Conservation (phyloP, 2,797 vertebrate species). For the Margarornis squamiger region DNA sequence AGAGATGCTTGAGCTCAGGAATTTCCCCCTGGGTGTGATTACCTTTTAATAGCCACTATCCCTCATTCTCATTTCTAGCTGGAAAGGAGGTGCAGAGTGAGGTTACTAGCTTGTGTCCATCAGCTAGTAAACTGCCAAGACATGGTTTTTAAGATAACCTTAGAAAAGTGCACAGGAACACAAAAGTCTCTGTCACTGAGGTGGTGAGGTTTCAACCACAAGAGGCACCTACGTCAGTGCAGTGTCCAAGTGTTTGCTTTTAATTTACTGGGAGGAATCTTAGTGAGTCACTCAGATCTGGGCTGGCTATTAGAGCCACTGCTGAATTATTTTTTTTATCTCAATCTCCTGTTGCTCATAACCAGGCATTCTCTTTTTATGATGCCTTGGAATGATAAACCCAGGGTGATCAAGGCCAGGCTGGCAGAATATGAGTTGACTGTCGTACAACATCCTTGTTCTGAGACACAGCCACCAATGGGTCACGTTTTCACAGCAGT, state of each 20-base stretch:
- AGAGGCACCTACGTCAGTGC: background rate
- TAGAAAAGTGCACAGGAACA: background rate
- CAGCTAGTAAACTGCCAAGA: background rate
- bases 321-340: background rate
- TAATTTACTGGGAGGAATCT: background rate
- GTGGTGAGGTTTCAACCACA: background rate
- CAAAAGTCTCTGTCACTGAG: background rate
- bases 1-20: background rate
- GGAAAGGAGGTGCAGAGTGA: background rate
- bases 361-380: background rate
- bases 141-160: background rate
- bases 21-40: slow-evolving; percentile 10
- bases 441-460: background rate
- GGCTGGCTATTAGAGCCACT: background rate
- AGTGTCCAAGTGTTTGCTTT: background rate
- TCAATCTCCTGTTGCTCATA: background rate
- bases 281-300: background rate
- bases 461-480: background rate
- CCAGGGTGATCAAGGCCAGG: background rate
- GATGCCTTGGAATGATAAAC: background rate
- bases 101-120: background rate
- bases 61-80: background rate
- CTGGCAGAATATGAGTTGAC: background rate
- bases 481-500: accelerated
- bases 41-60: background rate